Evolutionary conservation across 2,888 invertebrate species (phyloP).

Genomic region (Ochropleura leucogaster): DNA sequence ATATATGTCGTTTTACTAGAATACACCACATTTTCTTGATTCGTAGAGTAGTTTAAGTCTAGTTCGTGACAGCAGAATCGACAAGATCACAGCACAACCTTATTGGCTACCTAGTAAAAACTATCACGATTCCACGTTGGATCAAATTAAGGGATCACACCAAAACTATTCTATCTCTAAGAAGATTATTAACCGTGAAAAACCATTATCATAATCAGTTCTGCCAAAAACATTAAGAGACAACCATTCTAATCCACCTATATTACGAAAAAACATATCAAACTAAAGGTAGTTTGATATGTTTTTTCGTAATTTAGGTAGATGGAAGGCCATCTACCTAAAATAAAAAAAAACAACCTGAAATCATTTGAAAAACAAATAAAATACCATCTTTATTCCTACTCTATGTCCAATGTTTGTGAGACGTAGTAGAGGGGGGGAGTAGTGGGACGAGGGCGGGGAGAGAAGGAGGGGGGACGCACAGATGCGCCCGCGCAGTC

Average conservation of each 20-base stretch:
- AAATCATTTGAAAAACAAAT: constrained; percentile 37
- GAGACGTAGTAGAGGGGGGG: constrained; percentile 50
- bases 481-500: constrained; percentile 87
- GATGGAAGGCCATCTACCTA: background rate
- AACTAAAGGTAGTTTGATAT: no score
- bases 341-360: constrained; percentile 20
- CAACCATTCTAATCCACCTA: background rate
- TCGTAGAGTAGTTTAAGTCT: no score
- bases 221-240: background rate
- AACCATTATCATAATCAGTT: background rate
- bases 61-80: no score
- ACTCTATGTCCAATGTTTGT: constrained; percentile 78
- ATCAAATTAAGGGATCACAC: background rate
- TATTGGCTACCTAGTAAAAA: no score
- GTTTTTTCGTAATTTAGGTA: no score
- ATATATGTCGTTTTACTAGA: no score
- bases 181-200: background rate
- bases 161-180: background rate
- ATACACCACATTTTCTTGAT: no score
- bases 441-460: constrained; percentile 52
- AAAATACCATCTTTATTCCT: constrained; percentile 49
- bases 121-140: background rate
- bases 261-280: background rate
- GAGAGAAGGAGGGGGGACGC: constrained; percentile 57
- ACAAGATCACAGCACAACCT: no score